Evolutionary conservation across 2,888 invertebrate species (phyloP).

Genomic region (Dinocampus coccinellae): DNA sequence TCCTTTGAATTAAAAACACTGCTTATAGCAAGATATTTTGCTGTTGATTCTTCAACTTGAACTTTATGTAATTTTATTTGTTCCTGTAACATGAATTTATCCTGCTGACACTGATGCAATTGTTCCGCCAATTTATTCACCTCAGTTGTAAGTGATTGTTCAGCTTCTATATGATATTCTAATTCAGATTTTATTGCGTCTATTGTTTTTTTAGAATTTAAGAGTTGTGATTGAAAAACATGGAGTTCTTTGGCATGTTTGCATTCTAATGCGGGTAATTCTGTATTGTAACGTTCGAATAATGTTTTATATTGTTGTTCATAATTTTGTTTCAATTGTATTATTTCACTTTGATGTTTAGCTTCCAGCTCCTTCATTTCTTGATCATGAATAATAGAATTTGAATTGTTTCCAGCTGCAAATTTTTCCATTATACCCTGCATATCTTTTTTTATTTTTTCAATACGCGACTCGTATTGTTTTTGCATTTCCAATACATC

Average conservation of each 20-base stretch:
- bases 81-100: conserved; percentile 56
- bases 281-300: conserved; percentile 55
- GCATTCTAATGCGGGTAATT: conserved; percentile 56
- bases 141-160: conserved; percentile 53
- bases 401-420: conserved; percentile 53
- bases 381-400: conserved; percentile 53
- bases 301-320: conserved; percentile 55
- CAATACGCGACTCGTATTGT: conserved; percentile 59
- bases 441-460: conserved; percentile 64
- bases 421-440: conserved; percentile 60
- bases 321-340: conserved; percentile 51
- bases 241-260: conserved; percentile 63
- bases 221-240: conserved; percentile 59
- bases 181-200: conserved; percentile 61
- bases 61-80: conserved; percentile 60
- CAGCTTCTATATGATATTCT: conserved; percentile 54
- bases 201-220: conserved; percentile 60
- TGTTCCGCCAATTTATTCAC: conserved; percentile 51
- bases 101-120: conserved; percentile 52
- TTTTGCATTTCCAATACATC: conserved; percentile 58
- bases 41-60: conserved; percentile 62
- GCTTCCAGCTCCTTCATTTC: conserved; percentile 54
- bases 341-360: conserved; percentile 54
- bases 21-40: conserved; percentile 59
- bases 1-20: conserved; percentile 64